Evolutionary conservation across 2,888 invertebrate genomes (phyloP).

Genomic region (Rhogogaster chlorosoma): DNA sequence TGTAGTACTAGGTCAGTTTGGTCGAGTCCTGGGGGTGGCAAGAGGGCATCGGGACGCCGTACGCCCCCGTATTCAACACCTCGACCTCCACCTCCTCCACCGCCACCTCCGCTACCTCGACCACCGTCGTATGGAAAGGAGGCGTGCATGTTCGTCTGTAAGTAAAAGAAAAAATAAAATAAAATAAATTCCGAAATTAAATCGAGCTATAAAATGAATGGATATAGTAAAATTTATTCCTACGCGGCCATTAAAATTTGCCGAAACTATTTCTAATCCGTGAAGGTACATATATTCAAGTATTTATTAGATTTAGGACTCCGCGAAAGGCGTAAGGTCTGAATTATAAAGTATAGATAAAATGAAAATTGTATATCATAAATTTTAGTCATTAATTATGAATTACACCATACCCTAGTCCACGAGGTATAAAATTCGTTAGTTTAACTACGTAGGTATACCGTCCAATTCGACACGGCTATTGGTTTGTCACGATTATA

Average conservation of each 20-base stretch:
- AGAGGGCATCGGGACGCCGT: slow-evolving; percentile 75
- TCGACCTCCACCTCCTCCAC: slow-evolving; percentile 67
- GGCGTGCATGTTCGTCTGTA: slow-evolving; percentile 79
- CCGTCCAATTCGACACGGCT: slow-evolving; percentile 22
- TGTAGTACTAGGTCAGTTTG: slow-evolving; percentile 76
- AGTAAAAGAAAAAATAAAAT: slow-evolving; percentile 53
- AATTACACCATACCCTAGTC: neutral
- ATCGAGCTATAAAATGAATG: neutral
- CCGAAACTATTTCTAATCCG: neutral
- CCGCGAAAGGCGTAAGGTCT: neutral
- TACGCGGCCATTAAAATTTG: neutral
- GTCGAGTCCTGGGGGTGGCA: slow-evolving; percentile 76
- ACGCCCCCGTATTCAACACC: slow-evolving; percentile 74
- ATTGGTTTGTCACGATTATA: slow-evolving; percentile 30
- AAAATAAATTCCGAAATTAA: neutral
- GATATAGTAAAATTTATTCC: neutral
- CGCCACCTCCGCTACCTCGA: slow-evolving; percentile 74
- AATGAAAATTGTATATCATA: neutral
- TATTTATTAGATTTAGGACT: neutral
- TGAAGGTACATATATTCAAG: neutral
- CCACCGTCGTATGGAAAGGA: slow-evolving; percentile 79
- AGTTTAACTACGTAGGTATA: neutral
- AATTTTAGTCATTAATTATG: slow-evolving; percentile 23
- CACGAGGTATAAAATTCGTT: neutral
- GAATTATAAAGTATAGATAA: neutral